Evolutionary conservation across 1,140 invertebrate species (phyloP), one percentile per base, ranked within the genome.

Genomic region (Platorchestia sp.): DNA sequence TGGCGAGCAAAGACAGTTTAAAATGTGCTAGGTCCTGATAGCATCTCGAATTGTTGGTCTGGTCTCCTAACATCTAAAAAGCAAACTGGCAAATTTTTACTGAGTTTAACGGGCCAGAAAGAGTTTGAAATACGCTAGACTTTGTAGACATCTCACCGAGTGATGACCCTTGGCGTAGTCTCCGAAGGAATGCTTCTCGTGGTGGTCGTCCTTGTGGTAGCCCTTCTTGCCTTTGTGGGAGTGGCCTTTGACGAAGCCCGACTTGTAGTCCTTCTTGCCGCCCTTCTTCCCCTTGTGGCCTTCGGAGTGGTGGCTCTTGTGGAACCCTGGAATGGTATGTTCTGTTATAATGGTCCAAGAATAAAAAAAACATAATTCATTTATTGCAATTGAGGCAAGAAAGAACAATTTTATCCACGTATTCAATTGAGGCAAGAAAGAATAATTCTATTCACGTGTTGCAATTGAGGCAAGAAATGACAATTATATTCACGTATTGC

Each of bases 221-320:
- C 91, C 91, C 47, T 93, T 93, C 91, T 93, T 93, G 91, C 36
- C 91, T 44, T 93, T 93, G 91, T 93, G 45, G 91, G 45, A 44
- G 91, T 93, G 91, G 43, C 91, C 91, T 45, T 93, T 93, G 19
- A 93, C n/a, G 45, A 16, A 93, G 36, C 91, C 91, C 0, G 44
- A 47, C 91, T 93, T 93, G 91, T 93, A 44, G 6, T 14, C 14
- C 91, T 93, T 93, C 43, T 93, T 45, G 44, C 91, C 91, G 6
- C 91, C 91, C 10, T 47, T 47, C 14, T 93, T 47, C 6, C 91
- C 91, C 91, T 93, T 47, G 45, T 93, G 91, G 43, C 10, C 91
- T 47, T 47, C 91, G 3, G 91, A 44, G 6, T 47, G 91, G 45
- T 93, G 45, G 5, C 91, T 93, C 47, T 45, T 93, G 91, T 93